A percentile compares a stretch with the other conserved stretches of the same genome.
Conservation (phyloP, 92 coral and sea anemone species). For the Phenganax marumi region DNA sequence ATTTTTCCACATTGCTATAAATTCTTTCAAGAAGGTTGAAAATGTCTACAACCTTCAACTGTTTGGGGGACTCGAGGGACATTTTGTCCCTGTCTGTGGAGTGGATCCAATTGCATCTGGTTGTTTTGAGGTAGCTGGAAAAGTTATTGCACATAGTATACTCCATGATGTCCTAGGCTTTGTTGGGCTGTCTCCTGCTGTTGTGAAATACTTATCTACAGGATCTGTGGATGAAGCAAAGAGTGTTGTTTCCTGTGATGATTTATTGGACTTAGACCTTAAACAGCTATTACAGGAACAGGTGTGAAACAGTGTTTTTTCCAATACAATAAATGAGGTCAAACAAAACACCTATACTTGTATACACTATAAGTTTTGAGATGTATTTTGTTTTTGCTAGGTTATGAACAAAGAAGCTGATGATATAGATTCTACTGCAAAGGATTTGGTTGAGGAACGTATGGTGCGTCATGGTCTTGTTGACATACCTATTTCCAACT, state of each 20-base stretch:
- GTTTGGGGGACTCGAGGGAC: conserved; percentile 63
- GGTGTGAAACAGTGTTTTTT: conserved; percentile 11
- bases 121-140: conserved; percentile 49
- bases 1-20: conserved; percentile 52
- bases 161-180: conserved; percentile 41
- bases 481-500: conserved; percentile 49
- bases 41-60: conserved; percentile 52
- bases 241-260: conserved; percentile 29
- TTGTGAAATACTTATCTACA: conserved; percentile 36
- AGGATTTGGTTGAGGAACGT: neutral
- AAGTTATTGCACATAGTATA: conserved; percentile 42
- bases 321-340: neutral
- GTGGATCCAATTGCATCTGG: conserved; percentile 60
- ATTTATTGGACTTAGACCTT: conserved; percentile 47
- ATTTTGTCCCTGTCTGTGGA: conserved; percentile 56
- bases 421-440: neutral
- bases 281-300: conserved; percentile 38
- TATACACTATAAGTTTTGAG: neutral
- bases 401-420: conserved; percentile 6
- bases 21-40: conserved; percentile 47
- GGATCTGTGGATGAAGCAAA: conserved; percentile 41
- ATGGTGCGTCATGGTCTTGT: conserved; percentile 16
- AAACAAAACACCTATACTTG: too few species aligned
- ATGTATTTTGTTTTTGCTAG: neutral
- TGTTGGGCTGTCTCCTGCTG: conserved; percentile 42